These are phyloP conservation scores for Lutraria lutraria DNA, from an alignment of 2,888 invertebrate species.

Conservation along the genomic window DNA sequence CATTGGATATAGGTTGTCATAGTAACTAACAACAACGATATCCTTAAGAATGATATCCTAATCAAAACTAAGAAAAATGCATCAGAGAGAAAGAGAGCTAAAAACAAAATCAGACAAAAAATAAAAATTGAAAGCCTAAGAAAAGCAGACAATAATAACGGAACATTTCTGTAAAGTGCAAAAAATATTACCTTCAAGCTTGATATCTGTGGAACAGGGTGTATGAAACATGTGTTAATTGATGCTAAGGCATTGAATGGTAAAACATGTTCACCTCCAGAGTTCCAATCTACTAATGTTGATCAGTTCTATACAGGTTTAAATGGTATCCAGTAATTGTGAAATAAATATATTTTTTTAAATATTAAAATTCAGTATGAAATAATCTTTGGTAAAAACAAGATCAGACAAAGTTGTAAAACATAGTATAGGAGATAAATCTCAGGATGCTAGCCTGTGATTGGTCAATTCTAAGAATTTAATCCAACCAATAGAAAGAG, in stretches of 20 bases:
- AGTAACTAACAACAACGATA: neutral
- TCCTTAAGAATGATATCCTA: neutral
- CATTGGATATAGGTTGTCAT: neutral
- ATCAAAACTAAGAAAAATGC: neutral
- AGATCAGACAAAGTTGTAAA: too few relatives aligned
- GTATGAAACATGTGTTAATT: slow-evolving; percentile 39
- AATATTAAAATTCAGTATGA: too few relatives aligned
- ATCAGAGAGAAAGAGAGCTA: slow-evolving; percentile 12
- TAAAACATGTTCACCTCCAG: neutral
- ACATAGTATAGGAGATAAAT: too few relatives aligned
- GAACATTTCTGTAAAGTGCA: slow-evolving; percentile 27
- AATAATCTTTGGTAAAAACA: too few relatives aligned
- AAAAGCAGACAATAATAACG: slow-evolving; percentile 30
- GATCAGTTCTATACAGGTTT: neutral
- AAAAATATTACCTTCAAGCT: slow-evolving; percentile 77
- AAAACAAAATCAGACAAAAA: neutral
- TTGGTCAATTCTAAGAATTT: too few relatives aligned
- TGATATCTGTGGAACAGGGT: slow-evolving; percentile 75
- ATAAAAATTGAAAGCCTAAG: slow-evolving; percentile 25
- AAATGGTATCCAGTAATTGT: neutral
- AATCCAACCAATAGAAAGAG: too few relatives aligned
- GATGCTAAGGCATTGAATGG: slow-evolving; percentile 6
- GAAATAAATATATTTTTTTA: too few relatives aligned
- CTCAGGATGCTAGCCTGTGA: too few relatives aligned
- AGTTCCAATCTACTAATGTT: neutral